A percentile compares a stretch with the other conserved stretches of the same genome.
Conservation (phyloP, 2,113 vertebrate species). For the Caracal caracal region DNA sequence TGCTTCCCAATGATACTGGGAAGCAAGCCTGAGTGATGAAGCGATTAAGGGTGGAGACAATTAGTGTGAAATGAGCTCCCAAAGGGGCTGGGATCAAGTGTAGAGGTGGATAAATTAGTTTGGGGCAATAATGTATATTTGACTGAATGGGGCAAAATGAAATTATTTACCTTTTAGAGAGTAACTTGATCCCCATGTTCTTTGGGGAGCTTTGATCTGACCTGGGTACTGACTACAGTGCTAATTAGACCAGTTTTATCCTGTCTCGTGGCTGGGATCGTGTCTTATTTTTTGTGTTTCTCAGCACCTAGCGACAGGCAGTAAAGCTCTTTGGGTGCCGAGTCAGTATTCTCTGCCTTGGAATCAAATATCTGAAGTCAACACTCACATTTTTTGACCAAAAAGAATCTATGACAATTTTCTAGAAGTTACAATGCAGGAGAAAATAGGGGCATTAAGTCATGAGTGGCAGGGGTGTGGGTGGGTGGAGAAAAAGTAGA, state of each 20-base stretch:
- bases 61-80: conserved; percentile 60
- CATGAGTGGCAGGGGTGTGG: neutral
- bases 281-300: conserved; percentile 48
- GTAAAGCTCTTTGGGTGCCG: neutral
- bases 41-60: conserved; percentile 38
- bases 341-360: conserved; percentile 30
- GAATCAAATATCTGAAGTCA: conserved; percentile 50
- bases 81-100: conserved; percentile 56
- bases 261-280: neutral
- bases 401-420: neutral
- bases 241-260: conserved; percentile 60
- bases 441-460: neutral
- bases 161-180: conserved; percentile 77
- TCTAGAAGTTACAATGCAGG: neutral
- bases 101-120: conserved; percentile 65
- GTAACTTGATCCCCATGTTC: conserved; percentile 61
- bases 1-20: too few relatives aligned
- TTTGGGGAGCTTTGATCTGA: conserved; percentile 53
- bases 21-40: conserved; percentile 35
- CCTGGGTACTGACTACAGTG: neutral
- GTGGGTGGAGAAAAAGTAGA: neutral
- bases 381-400: neutral
- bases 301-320: conserved; percentile 50
- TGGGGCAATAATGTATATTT: conserved; percentile 60
- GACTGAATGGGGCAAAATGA: conserved; percentile 64